phyloP scores from a whole-genome alignment of 2,797 vertebrate species.

The Siniperca undulata region DNA sequence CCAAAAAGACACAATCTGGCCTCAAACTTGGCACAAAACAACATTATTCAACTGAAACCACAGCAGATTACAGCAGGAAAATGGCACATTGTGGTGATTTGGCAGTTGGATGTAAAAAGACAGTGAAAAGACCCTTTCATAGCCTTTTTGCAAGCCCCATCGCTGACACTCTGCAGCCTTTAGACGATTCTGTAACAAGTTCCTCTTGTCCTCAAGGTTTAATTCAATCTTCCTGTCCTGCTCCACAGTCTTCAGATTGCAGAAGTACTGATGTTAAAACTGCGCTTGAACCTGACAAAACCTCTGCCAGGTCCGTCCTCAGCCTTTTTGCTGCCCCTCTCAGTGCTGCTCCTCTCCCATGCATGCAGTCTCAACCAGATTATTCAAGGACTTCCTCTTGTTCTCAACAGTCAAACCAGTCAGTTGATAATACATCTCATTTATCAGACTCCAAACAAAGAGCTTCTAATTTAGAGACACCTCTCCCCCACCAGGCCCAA shows the following conservation, averaged over 20 bases:
- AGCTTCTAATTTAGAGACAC: neutral
- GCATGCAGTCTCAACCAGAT: neutral
- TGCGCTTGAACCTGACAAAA: neutral
- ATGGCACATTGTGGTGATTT: neutral
- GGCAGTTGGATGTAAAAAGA: neutral
- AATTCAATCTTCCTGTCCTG: neutral
- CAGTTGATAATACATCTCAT: neutral
- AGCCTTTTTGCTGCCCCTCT: slow-evolving; percentile 67
- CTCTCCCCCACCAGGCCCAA: fast-evolving
- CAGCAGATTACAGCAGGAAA: neutral
- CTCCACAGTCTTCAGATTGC: slow-evolving; percentile 7
- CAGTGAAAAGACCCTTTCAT: slow-evolving; percentile 35
- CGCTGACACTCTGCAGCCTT: neutral
- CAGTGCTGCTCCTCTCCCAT: neutral
- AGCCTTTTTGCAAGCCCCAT: slow-evolving; percentile 50
- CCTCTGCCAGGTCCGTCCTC: slow-evolving; percentile 34
- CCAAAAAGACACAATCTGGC: neutral
- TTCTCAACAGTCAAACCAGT: neutral
- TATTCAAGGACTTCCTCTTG: neutral
- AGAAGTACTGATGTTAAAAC: neutral
- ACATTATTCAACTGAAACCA: neutral
- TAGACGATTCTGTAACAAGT: neutral
- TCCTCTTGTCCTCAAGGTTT: slow-evolving; percentile 4
- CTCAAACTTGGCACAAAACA: neutral
- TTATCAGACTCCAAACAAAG: slow-evolving; percentile 6